Evolutionary conservation across 2,113 vertebrate species (phyloP), one percentile per base, ranked within the genome.

Genomic region (Poeciliopsis occidentalis): DNA sequence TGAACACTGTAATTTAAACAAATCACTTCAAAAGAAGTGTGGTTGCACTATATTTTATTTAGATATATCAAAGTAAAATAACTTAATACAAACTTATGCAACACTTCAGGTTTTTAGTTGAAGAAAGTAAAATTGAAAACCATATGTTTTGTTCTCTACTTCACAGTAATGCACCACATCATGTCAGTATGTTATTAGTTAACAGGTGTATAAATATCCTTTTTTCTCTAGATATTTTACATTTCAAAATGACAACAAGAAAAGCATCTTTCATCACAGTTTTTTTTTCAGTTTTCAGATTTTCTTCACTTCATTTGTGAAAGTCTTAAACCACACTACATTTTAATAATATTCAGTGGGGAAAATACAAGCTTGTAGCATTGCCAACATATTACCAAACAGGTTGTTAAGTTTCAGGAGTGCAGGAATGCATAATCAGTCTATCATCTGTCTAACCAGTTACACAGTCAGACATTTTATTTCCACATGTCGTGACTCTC

Each of bases 391-490:
- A 13, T 74, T 57, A 67, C 61, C 54, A 62, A 24, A 73, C 44
- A 47, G 30, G 29, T 15, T 41, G 37, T 71, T 64, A 30, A 19
- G 32, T 34, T 15, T 60, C 30, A 75, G 17, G 24, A 7, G 17
- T 13, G 39, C 12, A 30, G 51, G 69, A 75, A 75, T 24, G 60
- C 31, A 10, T 6, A 47, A 51, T 30, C 3, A 34, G 13, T 60
- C 47, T 29, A 37, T 44, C 57, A 68, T 47, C 34, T 47, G 15
- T 5, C 67, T 26, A 26, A 67, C 27, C 41, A 37, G n/a, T 47
- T 34, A 66, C 66, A n/a, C 13, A 64, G 47, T 69, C 32, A 64
- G 26, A 2, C 63, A 12, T 69, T 64, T 85, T 57, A 10, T 57
- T 44, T 24, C 13, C 44, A 69, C 31, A 31, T 60, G 17, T 34